These are phyloP conservation scores for Mythimna loreyi DNA, from an alignment of 2,888 invertebrate genomes.

Conservation along the genomic window DNA sequence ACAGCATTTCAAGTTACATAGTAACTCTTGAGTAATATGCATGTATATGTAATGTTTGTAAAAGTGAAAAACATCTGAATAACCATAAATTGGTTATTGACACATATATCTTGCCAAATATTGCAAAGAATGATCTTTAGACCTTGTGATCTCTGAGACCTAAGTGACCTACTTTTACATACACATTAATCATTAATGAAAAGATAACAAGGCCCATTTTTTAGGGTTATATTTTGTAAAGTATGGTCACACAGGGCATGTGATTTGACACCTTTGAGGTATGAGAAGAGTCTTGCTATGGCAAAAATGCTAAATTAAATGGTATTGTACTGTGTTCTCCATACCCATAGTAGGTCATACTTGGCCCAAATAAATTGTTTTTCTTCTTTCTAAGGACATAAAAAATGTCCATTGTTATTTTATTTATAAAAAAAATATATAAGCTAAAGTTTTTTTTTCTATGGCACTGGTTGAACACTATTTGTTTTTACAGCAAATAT, in stretches of 20 bases:
- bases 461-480: conserved; percentile 1
- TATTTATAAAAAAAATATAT: not conserved
- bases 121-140: conserved; percentile 41
- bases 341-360: not conserved
- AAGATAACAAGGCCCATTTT: conserved; percentile 3
- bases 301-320: conserved; percentile 17
- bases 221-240: conserved; percentile 6
- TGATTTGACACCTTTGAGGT: conserved; percentile 15
- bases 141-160: conserved; percentile 43
- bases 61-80: conserved; percentile 11
- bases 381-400: not conserved
- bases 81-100: conserved; percentile 17
- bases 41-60: conserved; percentile 8
- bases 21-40: conserved; percentile 28
- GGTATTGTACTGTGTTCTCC: not conserved
- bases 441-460: not conserved
- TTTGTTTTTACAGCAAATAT: conserved; percentile 10
- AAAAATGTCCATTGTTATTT: conserved; percentile 1
- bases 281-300: conserved; percentile 6
- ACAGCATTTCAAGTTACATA: conserved; percentile 35
- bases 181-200: not conserved
- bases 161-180: conserved; percentile 36
- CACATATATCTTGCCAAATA: conserved; percentile 62
- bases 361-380: not conserved
- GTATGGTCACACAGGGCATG: not conserved